Evolutionary conservation across 2,797 vertebrate species (phyloP).

Genomic region (Phaenicophaeus curvirostris): DNA sequence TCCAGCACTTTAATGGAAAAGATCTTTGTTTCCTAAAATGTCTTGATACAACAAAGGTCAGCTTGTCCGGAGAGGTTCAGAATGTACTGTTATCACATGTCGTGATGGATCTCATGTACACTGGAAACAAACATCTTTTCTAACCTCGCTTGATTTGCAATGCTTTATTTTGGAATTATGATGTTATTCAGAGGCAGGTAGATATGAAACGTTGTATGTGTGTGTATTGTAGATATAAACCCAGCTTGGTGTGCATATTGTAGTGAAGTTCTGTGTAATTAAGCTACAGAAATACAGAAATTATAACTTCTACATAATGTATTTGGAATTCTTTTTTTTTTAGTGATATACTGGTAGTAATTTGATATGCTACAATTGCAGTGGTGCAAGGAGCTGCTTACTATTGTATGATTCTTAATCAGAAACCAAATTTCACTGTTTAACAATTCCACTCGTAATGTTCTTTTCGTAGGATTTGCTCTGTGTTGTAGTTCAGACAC

Average conservation of each 20-base stretch:
- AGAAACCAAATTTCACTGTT: neutral
- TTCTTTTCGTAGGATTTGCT: neutral
- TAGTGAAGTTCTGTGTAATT: slow-evolving; percentile 20
- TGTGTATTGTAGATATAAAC: slow-evolving; percentile 1
- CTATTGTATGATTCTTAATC: neutral
- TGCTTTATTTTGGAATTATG: neutral
- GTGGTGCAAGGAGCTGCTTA: neutral
- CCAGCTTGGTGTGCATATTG: neutral
- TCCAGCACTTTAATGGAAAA: neutral
- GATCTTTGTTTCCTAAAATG: neutral
- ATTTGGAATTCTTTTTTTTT: slow-evolving; percentile 44
- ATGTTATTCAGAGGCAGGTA: neutral
- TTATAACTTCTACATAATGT: slow-evolving; percentile 43
- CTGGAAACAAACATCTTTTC: neutral
- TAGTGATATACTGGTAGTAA: slow-evolving; percentile 34
- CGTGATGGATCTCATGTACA: neutral
- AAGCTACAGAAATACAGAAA: slow-evolving; percentile 30
- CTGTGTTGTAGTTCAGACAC: neutral
- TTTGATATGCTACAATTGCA: slow-evolving; percentile 26
- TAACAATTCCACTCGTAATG: neutral
- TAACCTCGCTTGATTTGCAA: neutral
- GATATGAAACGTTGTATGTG: neutral
- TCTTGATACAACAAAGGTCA: neutral
- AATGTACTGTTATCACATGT: neutral
- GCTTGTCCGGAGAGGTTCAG: neutral